Evolutionary conservation across 2,113 vertebrate species (phyloP).

Genomic region (Sinosuthora webbiana): DNA sequence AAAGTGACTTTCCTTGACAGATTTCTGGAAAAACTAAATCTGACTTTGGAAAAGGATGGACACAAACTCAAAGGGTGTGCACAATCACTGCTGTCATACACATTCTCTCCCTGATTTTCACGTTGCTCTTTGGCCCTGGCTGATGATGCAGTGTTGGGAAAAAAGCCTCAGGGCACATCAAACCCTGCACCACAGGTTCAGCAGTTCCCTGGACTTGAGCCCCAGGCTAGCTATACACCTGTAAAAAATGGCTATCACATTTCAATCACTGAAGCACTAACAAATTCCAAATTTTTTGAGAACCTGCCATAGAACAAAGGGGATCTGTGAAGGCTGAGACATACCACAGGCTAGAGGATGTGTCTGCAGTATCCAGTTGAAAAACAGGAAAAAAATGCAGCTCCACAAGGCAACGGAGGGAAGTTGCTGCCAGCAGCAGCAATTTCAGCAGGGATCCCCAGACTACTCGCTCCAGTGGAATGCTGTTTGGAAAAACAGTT

Average conservation of each 20-base stretch:
- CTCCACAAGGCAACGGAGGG: background rate
- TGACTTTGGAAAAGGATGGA: background rate
- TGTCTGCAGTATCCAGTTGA: background rate
- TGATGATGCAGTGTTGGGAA: background rate
- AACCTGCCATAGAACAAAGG: background rate
- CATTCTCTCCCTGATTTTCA: background rate
- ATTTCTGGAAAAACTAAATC: background rate
- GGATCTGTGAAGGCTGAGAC: background rate
- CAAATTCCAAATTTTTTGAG: background rate
- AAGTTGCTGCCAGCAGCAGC: accelerated
- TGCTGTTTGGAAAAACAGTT: background rate
- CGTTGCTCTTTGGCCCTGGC: background rate
- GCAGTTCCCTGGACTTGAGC: background rate
- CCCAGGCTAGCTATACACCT: no score
- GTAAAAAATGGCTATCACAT: background rate
- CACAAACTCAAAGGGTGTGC: background rate
- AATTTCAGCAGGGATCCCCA: background rate
- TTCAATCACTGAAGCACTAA: background rate
- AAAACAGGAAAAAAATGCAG: accelerated
- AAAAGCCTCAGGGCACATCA: background rate
- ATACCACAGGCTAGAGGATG: background rate
- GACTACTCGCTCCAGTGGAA: background rate
- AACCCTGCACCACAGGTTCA: background rate
- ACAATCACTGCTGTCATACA: background rate
- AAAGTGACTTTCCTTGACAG: background rate